Evolutionary conservation across 2,888 invertebrate species (phyloP), one percentile per base, ranked within the genome.

Genomic region (Tetragonula carbonaria): DNA sequence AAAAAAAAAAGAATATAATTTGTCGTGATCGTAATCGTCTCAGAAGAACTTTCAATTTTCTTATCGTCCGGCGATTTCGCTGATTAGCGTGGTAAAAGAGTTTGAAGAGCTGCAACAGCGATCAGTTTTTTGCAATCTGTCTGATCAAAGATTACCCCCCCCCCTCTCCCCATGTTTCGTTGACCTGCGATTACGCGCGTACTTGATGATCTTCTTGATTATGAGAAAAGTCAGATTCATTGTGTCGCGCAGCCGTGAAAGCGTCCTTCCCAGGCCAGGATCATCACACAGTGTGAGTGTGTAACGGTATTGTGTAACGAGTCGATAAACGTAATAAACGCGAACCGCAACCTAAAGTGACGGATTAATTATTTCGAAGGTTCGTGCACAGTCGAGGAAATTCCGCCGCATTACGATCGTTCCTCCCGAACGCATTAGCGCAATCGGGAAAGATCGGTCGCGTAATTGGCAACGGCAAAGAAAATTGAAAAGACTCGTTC

Each of bases 221-320:
- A 74, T 74, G 82, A 74, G 80, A 82, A 85, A 75, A 81, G 81
- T 75, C 38, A 14, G 50, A 21, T 51, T 67, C 66, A 77, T 84
- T 70, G 74, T 80, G 55, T 65, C 51, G 33, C 51, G 33, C 53
- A 57, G 28, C n/a, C 66, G 45, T 51, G 70, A 53, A 72, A 72
- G 71, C 57, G 50, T 14, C 68, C 63, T 86, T 81, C 81, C 81
- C 78, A 84, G 78, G 68, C 73, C 23, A 45, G 45, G 55, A 53
- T 71, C 13, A 59, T 75, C 55, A 33, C 3, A 28, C 33, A 33
- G 66, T 33, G 51, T 55, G 53, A 66, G 75, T 86, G 75, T 86
- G 8, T 8, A 86, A 86, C 85, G 85, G 85, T 80, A 85, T 78
- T 78, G 78, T 70, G 70, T 73, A 85, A 84, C 68, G 75, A 83